Evolutionary conservation across 2,888 invertebrate species (phyloP), one percentile per base, ranked within the genome.

Genomic region (Germaria angustata): DNA sequence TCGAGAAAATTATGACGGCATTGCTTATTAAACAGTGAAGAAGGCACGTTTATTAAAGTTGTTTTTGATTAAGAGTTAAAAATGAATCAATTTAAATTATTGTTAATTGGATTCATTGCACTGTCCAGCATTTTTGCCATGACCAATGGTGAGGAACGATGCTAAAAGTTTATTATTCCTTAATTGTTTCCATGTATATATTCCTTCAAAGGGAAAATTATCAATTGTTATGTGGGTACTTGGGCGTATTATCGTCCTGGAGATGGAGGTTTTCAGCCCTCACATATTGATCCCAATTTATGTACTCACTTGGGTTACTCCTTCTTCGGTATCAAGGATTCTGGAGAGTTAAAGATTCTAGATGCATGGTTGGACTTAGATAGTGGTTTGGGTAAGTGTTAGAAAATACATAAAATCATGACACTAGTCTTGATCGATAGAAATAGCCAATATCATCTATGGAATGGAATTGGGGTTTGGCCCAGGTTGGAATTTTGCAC

Each of bases 291-390:
- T 76, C 41, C 87, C 0, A 20, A 65, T 2, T 51, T 88, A 5
- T 88, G 88, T 81, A 89, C 88, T 0, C 88, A 88, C 69, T n/a
- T 88, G 73, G 85, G 86, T 34, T 88, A 89, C 66, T 82, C 87
- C 0, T 88, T 87, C 85, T 88, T 88, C 34, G 88, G 88, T 28
- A 87, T 88, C 17, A 71, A 81, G 5, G 82, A 85, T 4, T 75
- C 65, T 39, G 88, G 87, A 0, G 77, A 75, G 4, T 84, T 88
- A 41, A 22, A 44, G 2, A 81, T 84, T 0, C 65, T 88, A 65
- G 88, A 88, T 44, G 69, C 84, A 0, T 88, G 87, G 87, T 46
- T 87, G 57, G 46, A 44, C 13, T 7, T 46, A 28, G 68, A 77
- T 20, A 24, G 20, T 28, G 72, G 68, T 39, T 44, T 59, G 41